These are phyloP conservation scores for Gryllus longicercus DNA, from an alignment of 2,888 invertebrate genomes.

Conservation along the genomic window DNA sequence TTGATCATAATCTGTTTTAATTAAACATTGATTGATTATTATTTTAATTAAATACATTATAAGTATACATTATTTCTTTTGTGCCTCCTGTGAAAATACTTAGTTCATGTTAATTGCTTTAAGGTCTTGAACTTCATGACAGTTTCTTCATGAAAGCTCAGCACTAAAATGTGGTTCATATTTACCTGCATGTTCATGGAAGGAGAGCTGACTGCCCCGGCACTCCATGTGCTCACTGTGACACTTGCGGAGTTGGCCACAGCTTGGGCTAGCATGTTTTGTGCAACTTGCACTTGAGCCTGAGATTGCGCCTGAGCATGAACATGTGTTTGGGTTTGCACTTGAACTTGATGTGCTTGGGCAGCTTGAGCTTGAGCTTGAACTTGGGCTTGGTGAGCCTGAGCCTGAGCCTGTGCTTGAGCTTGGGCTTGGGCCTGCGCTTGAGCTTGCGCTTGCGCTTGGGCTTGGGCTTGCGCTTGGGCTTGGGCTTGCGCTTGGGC, in stretches of 20 bases:
- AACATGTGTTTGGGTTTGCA: not conserved
- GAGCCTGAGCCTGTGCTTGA: not conserved
- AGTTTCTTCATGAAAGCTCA: too few species aligned
- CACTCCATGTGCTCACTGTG: slow-evolving; percentile 39
- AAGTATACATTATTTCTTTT: too few species aligned
- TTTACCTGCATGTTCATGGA: slow-evolving; percentile 45
- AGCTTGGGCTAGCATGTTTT: slow-evolving; percentile 35
- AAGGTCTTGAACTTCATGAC: too few species aligned
- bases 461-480: slow-evolving; percentile 38
- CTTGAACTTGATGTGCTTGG: not conserved
- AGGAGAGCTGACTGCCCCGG: slow-evolving; percentile 46
- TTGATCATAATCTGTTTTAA: too few species aligned
- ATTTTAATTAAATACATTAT: too few species aligned
- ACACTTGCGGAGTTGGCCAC: slow-evolving; percentile 36
- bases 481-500: slow-evolving; percentile 35
- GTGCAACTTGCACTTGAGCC: slow-evolving; percentile 39
- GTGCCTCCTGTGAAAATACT: too few species aligned
- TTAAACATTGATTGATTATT: too few species aligned
- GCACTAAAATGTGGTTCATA: too few species aligned
- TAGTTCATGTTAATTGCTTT: too few species aligned
- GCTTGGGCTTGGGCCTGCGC: not conserved
- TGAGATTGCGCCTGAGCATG: slow-evolving; percentile 34
- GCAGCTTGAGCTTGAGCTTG: not conserved
- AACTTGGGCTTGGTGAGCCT: not conserved
- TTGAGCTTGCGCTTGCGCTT: slow-evolving; percentile 38